phyloP scores from a whole-genome alignment of 2,797 vertebrate genomes.

The Scyliorhinus canicula region DNA sequence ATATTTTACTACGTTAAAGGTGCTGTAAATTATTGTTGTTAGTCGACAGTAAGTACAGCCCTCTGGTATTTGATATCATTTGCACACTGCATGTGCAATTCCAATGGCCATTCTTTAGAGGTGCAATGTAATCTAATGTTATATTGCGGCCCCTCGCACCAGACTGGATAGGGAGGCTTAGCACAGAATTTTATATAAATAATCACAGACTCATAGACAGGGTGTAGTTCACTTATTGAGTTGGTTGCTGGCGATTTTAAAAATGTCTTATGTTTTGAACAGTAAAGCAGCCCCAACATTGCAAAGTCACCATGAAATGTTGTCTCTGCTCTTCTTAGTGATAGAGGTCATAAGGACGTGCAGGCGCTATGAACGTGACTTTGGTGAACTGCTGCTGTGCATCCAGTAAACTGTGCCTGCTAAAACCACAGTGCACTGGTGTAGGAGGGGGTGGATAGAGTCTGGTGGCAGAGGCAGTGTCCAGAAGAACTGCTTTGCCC shows the following conservation, averaged over 20 bases:
- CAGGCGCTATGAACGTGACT: too few species aligned
- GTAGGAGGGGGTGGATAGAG: too few species aligned
- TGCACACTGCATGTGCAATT: background rate
- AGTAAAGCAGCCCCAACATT: background rate
- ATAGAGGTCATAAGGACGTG: background rate
- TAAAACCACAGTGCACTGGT: too few species aligned
- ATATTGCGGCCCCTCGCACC: background rate
- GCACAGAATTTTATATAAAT: background rate
- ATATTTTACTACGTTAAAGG: background rate
- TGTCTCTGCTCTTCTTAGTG: background rate
- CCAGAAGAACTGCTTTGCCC: too few species aligned
- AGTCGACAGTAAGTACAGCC: background rate
- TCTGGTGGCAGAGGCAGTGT: too few species aligned
- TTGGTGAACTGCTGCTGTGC: too few species aligned
- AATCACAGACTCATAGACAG: background rate
- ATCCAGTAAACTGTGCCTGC: too few species aligned
- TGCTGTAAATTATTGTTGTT: background rate
- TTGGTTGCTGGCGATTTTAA: background rate
- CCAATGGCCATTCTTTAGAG: background rate
- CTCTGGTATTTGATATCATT: background rate
- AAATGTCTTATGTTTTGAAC: background rate
- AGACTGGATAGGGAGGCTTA: background rate
- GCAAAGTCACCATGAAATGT: background rate
- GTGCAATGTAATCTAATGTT: background rate
- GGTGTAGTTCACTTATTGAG: background rate